Percentiles rank a stretch among this genome's conserved stretches.
Evolutionary conservation across 2,797 vertebrate genomes (phyloP).

Genomic region (Leucoraja ocellata): DNA sequence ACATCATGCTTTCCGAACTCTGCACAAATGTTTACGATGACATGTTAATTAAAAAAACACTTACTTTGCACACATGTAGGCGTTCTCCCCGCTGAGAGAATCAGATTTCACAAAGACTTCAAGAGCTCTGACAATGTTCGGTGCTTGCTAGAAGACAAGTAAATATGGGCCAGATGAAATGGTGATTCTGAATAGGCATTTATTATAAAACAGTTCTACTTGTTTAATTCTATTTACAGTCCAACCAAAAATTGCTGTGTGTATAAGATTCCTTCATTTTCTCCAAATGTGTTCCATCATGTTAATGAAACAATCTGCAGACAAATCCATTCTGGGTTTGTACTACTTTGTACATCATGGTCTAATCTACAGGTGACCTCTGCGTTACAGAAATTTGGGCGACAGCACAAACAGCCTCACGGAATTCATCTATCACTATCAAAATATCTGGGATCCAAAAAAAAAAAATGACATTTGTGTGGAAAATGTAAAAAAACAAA

Average conservation of each 20-base stretch:
- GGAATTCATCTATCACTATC: no score
- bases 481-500: no score
- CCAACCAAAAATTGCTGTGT: background rate
- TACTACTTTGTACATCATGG: no score
- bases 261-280: background rate
- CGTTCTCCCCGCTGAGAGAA: conserved; percentile 83
- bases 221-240: background rate
- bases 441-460: no score
- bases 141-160: conserved; percentile 66
- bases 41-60: conserved; percentile 42
- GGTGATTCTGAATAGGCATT: background rate
- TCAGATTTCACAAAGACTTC: conserved; percentile 88
- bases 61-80: conserved; percentile 92
- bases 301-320: background rate
- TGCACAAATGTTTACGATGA: background rate
- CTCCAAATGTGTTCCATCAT: background rate
- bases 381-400: no score
- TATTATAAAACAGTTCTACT: background rate
- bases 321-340: background rate
- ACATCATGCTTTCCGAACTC: no score
- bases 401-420: no score
- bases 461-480: no score
- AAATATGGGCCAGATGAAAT: background rate
- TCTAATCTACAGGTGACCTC: no score
- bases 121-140: conserved; percentile 78